These are phyloP conservation scores for Macrosiphum euphorbiae DNA, from an alignment of 2,888 invertebrate genomes.

Conservation along the genomic window DNA sequence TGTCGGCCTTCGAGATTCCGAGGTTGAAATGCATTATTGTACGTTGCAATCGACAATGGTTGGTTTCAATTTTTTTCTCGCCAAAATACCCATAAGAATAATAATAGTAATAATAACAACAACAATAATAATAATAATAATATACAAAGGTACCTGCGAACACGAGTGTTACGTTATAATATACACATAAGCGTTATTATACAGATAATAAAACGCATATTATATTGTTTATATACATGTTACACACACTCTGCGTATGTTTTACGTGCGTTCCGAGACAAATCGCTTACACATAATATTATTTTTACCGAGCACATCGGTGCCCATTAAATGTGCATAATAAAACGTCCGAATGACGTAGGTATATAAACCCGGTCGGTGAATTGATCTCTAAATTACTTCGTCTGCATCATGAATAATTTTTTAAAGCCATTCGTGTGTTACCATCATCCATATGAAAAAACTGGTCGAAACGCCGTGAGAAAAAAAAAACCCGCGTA, in stretches of 20 bases:
- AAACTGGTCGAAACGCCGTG: conserved; percentile 1
- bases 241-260: not conserved
- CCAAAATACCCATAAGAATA: not conserved
- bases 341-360: not conserved
- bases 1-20: not conserved
- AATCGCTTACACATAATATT: not conserved
- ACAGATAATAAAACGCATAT: not conserved
- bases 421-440: not conserved
- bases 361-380: not conserved
- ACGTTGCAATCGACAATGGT: not conserved
- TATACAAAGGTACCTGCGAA: not conserved
- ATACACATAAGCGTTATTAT: not conserved
- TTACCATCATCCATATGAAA: not conserved
- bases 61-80: not conserved
- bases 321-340: not conserved
- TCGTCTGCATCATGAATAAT: not conserved
- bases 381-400: not conserved
- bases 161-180: not conserved
- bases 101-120: not conserved
- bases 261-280: not conserved
- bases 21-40: conserved; percentile 24
- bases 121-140: not conserved
- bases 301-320: not conserved
- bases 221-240: not conserved
- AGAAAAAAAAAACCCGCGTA: not conserved